Evolutionary conservation across 2,113 vertebrate genomes (phyloP), one percentile per base, ranked within the genome.

Genomic region (Sylvilagus bachmani): DNA sequence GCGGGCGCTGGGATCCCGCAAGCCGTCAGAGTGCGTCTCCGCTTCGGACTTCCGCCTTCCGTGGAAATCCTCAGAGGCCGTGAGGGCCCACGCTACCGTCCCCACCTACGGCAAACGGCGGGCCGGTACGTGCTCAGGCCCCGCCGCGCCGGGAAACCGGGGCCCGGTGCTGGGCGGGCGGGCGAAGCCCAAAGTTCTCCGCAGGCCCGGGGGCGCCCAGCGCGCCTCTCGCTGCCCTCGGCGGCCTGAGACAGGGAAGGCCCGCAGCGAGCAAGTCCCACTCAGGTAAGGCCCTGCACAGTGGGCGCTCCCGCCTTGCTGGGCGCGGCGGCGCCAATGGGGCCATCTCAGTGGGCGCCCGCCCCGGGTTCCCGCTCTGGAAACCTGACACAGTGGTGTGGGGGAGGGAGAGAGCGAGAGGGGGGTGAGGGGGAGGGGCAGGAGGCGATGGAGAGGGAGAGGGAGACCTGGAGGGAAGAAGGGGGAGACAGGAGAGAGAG

Each of bases 161-260:
- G 14, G 36, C 33, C 16, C 12, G 10, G 44, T 44, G 25, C 2
- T 5, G 44, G 6, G 27, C 17, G 4, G 27, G 38, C 0, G 21
- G 51, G 10, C 19, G 6, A 44, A 14, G 8, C 19, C 31, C 10
- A 0, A 25, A 6, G 1, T 31, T 27, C 29, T 36, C 8, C 1
- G 4, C 1, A 25, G 24, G 2, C 49, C 53, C 21, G 0, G 25
- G 0, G 10, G 27, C 2, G 24, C 22, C 13, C 2, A 0, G 0
- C 13, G 14, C 10, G 10, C 31, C 27, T 7, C 7, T 33, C 0
- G 11, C 5, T 14, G 74, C 2, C 27, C 10, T 0, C 25, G 27
- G n/a, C 9, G 9, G 38, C 25, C 22, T 17, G 3, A 2, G 55
- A 2, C 55, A 17, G 19, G 55, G 55, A 19, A 58, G 38, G 22